These are phyloP conservation scores for Chlamydotis undulata DNA, from an alignment of 2,113 vertebrate genomes.

Conservation along the genomic window DNA sequence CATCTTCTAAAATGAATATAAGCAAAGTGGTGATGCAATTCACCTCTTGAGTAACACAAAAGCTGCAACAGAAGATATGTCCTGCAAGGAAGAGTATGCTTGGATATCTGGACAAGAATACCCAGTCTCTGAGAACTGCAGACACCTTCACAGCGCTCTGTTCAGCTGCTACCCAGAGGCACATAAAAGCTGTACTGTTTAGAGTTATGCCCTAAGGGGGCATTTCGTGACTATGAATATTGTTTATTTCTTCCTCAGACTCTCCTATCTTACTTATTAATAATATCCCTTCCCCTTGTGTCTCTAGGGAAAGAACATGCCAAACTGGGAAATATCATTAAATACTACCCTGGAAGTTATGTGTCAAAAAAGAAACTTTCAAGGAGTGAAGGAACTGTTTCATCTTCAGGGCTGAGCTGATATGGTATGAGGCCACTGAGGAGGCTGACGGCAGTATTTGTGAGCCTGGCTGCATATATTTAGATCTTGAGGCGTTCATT, in stretches of 20 bases:
- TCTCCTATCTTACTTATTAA: not conserved
- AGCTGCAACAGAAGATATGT: not conserved
- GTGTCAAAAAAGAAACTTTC: not conserved
- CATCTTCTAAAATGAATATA: not conserved
- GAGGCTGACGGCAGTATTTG: not conserved
- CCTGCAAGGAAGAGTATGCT: not conserved
- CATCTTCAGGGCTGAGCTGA: not conserved
- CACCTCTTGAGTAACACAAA: not conserved
- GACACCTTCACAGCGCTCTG: not conserved
- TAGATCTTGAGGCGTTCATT: not conserved
- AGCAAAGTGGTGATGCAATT: not conserved
- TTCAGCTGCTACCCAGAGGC: not conserved
- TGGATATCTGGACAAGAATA: not conserved
- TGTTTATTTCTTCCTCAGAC: not conserved
- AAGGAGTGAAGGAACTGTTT: not conserved
- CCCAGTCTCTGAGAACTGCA: not conserved
- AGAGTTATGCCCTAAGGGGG: not conserved
- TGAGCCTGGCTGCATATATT: not conserved
- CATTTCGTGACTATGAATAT: not conserved
- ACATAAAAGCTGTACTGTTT: not conserved
- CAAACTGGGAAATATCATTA: not conserved
- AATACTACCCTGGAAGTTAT: not conserved
- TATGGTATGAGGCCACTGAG: not conserved
- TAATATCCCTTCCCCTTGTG: not conserved
- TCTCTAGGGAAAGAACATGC: not conserved